A percentile compares a stretch with the other conserved stretches of the same genome.
Evolutionary conservation across 2,888 invertebrate species (phyloP).

Genomic region (Spisula subtruncata): DNA sequence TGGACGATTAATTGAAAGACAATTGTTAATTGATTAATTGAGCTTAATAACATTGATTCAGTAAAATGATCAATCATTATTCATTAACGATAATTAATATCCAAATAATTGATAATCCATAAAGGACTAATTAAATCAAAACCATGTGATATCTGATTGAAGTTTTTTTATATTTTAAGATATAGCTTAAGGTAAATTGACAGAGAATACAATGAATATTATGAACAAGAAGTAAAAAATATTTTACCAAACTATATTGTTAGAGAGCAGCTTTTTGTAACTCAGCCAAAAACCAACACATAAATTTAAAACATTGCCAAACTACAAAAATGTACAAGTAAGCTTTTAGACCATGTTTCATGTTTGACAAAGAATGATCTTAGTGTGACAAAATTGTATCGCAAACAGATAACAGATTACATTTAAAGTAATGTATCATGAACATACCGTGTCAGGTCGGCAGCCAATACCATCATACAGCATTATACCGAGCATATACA

Average conservation of each 20-base stretch:
- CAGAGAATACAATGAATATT: not conserved
- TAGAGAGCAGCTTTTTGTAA: not conserved
- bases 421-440: not conserved
- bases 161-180: not conserved
- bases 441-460: conserved; percentile 80
- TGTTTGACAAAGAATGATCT: not conserved
- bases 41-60: not conserved
- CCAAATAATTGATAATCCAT: not conserved
- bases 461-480: conserved; percentile 87
- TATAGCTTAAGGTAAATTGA: not conserved
- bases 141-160: too few relatives aligned
- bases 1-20: not conserved
- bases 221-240: not conserved
- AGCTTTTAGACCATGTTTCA: not conserved
- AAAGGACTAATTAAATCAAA: too few relatives aligned
- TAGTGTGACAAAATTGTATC: not conserved
- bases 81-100: not conserved
- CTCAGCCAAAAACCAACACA: conserved; percentile 8
- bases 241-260: not conserved
- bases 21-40: not conserved
- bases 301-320: not conserved
- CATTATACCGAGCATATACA: conserved; percentile 87
- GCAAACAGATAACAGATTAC: not conserved
- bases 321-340: not conserved
- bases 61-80: not conserved